Percentiles rank a stretch among this genome's conserved stretches.
These are phyloP conservation scores for Pterostichus madidus DNA, from an alignment of 2,888 invertebrate genomes.

Conservation along the genomic window DNA sequence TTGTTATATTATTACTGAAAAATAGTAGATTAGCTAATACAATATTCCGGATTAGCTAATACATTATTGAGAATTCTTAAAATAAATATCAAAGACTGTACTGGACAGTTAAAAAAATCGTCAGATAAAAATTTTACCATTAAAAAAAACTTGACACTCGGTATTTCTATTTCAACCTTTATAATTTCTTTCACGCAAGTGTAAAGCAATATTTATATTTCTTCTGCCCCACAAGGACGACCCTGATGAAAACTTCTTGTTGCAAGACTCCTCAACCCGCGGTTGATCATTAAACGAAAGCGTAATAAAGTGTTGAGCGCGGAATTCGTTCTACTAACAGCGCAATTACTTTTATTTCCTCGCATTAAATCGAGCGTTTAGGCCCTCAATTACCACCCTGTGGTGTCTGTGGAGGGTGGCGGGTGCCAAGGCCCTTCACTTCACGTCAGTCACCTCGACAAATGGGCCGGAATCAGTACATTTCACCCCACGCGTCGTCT, in stretches of 20 bases:
- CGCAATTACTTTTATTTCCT: conserved; percentile 50
- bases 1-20: no score
- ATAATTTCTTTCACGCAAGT: no score
- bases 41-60: no score
- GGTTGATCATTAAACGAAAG: conserved; percentile 30
- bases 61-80: no score
- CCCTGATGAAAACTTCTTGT: not conserved
- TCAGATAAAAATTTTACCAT: no score
- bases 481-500: not conserved
- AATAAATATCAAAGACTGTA: no score
- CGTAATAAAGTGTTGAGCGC: conserved; percentile 47
- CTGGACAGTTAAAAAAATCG: no score
- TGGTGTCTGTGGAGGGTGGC: not conserved
- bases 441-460: conserved; percentile 28
- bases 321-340: conserved; percentile 43
- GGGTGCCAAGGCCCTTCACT: conserved; percentile 5
- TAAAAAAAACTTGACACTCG: no score
- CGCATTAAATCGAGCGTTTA: conserved; percentile 52
- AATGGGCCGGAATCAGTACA: conserved; percentile 26
- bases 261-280: not conserved
- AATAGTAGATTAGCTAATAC: no score
- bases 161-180: no score
- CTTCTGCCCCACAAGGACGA: no score
- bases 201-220: no score
- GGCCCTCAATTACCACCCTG: conserved; percentile 42